Conservation (phyloP, 2,888 invertebrate genomes). For the Diarsia dahlii region DNA sequence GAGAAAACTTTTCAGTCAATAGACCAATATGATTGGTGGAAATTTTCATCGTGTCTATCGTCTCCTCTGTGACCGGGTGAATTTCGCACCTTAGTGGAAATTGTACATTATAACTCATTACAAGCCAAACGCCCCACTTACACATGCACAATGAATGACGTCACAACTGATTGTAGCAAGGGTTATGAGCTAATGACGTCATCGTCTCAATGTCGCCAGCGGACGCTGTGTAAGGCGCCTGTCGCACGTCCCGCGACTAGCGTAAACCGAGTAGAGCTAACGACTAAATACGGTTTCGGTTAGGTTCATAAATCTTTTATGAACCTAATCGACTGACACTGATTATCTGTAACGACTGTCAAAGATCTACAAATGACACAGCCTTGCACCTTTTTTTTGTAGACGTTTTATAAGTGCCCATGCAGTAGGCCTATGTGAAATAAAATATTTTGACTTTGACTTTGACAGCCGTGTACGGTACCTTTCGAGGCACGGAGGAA, state of each 20-base stretch:
- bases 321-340: too few species aligned
- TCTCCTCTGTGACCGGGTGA: not conserved
- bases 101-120: not conserved
- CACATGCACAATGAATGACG: slow-evolving; percentile 35
- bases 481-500: not conserved
- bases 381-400: too few species aligned
- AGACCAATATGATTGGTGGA: not conserved
- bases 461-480: too few species aligned
- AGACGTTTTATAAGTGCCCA: too few species aligned
- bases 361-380: not conserved
- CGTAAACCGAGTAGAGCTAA: not conserved
- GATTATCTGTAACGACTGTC: not conserved
- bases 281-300: not conserved
- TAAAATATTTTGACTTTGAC: too few species aligned
- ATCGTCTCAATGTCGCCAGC: slow-evolving; percentile 53
- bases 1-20: too few species aligned
- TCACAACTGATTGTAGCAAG: slow-evolving; percentile 33
- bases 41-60: not conserved
- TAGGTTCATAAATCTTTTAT: too few species aligned
- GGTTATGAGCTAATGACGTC: slow-evolving; percentile 49
- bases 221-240: slow-evolving; percentile 35
- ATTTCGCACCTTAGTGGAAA: not conserved
- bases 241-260: not conserved
- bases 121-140: slow-evolving; percentile 18
- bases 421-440: too few species aligned